Evolutionary conservation across 1,140 invertebrate genomes (phyloP).

Genomic region (Atopsyche davidsoni): DNA sequence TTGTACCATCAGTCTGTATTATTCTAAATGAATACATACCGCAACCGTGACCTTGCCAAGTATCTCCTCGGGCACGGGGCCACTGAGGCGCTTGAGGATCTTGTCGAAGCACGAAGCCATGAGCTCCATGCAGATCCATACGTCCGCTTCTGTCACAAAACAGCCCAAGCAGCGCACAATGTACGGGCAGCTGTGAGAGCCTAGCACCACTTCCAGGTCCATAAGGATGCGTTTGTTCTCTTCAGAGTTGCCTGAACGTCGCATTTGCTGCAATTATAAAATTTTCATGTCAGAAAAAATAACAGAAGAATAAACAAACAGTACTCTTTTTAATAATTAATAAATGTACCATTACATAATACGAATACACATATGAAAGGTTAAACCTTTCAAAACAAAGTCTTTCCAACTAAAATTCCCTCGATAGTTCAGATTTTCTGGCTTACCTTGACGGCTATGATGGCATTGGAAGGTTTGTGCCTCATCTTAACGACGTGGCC

Average conservation of each 20-base stretch:
- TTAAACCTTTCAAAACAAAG: not conserved
- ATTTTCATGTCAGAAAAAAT: too few relatives aligned
- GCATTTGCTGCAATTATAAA: conserved; percentile 76
- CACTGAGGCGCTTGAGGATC: conserved; percentile 76
- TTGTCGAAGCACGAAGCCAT: conserved; percentile 99
- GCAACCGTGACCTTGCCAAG: conserved; percentile 94
- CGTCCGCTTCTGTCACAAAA: conserved; percentile 90
- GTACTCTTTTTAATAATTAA: too few relatives aligned
- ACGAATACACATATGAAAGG: not conserved
- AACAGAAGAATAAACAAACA: too few relatives aligned
- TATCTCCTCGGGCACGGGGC: conserved; percentile 89
- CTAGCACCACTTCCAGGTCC: conserved; percentile 96
- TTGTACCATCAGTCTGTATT: too few relatives aligned
- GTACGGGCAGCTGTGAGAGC: conserved; percentile 93
- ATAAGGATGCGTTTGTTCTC: conserved; percentile 98
- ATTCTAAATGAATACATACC: too few relatives aligned
- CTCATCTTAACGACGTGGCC: conserved; percentile 97
- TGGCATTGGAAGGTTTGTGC: conserved; percentile 75
- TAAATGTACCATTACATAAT: not conserved
- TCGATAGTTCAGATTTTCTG: not conserved
- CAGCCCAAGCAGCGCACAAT: conserved; percentile 96
- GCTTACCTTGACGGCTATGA: conserved; percentile 90
- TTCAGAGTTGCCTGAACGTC: conserved; percentile 90
- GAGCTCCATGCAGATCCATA: conserved; percentile 91
- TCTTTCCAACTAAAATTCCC: too few relatives aligned